These are phyloP conservation scores for Apis mellifera DNA, from an alignment of 1,140 invertebrate genomes.

Conservation along the genomic window Amel_HAv3.1 CM009934.2:12340001-12340500, in stretches of 20 bases:
- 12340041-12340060: neutral
- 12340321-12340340: neutral
- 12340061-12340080: neutral
- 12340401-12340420: too few relatives aligned
- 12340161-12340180: constrained; percentile 38
- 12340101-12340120: constrained; percentile 4
- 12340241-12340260: constrained; percentile 15
- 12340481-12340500: neutral
- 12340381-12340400: neutral
- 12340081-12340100: neutral
- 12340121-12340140: constrained; percentile 14
- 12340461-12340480: neutral
- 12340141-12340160: constrained; percentile 50
- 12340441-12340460: too few relatives aligned
- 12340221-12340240: constrained; percentile 38
- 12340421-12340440: too few relatives aligned
- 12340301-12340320: constrained; percentile 6
- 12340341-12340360: neutral
- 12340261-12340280: constrained; percentile 17
- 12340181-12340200: constrained; percentile 51
- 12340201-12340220: constrained; percentile 63
- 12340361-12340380: neutral
- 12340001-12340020: constrained; percentile 16
- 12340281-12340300: constrained; percentile 8
- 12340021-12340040: neutral